Percentiles rank a stretch among this genome's conserved stretches.
Evolutionary conservation across 2,797 vertebrate genomes (phyloP).

Genomic region (Pagetopsis macropterus): DNA sequence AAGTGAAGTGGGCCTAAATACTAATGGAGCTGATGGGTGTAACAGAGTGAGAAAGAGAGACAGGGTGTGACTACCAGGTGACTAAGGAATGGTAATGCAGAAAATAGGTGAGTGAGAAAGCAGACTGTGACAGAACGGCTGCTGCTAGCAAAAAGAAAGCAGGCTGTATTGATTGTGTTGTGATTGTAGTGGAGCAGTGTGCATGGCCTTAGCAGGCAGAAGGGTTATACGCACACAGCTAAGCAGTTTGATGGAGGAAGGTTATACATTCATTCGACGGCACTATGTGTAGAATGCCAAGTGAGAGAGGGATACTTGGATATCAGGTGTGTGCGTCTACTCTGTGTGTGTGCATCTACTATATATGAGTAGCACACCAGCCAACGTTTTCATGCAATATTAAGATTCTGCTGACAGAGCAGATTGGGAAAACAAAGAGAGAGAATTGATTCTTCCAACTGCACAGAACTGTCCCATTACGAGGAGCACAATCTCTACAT

Average conservation of each 20-base stretch:
- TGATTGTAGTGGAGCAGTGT: constrained; percentile 36
- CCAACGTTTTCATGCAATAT: constrained; percentile 63
- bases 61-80: too few species aligned
- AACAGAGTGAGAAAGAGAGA: too few species aligned
- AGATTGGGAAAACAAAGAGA: constrained; percentile 64
- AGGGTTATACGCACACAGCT: constrained; percentile 15
- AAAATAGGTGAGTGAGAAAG: too few species aligned
- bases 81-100: too few species aligned
- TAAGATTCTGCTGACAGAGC: constrained; percentile 63
- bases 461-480: constrained; percentile 53
- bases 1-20: too few species aligned
- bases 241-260: constrained; percentile 39
- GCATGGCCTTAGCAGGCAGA: constrained; percentile 41
- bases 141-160: constrained; percentile 8
- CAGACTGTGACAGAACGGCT: background rate
- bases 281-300: constrained; percentile 49
- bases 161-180: constrained; percentile 43
- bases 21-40: too few species aligned
- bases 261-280: constrained; percentile 51
- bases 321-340: constrained; percentile 20
- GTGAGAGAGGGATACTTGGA: constrained; percentile 17
- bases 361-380: constrained; percentile 29
- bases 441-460: constrained; percentile 58
- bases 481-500: constrained; percentile 60
- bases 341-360: constrained; percentile 38